Conservation (phyloP, 2,888 invertebrate species). For the Loripinus fragilis region DNA sequence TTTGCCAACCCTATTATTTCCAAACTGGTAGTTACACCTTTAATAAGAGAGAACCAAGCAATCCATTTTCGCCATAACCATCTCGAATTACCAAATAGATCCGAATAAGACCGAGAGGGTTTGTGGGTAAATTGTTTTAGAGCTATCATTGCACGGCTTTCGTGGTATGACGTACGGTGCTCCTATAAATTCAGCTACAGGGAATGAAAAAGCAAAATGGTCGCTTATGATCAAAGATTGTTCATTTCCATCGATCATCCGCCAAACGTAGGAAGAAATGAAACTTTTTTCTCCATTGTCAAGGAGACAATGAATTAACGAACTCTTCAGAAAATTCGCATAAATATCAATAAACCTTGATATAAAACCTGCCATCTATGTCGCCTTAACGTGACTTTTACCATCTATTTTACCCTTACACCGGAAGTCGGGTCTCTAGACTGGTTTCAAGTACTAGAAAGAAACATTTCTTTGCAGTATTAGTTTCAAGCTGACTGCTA, state of each 20-base stretch:
- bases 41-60: conserved; percentile 12
- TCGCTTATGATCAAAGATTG: not conserved
- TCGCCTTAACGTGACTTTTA: conserved; percentile 57
- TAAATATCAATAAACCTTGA: conserved; percentile 53
- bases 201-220: not conserved
- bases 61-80: conserved; percentile 14
- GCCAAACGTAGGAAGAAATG: not conserved
- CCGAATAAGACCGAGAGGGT: not conserved
- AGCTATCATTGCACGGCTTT: not conserved
- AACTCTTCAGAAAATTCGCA: conserved; percentile 43
- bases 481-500: not conserved
- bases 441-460: conserved; percentile 1
- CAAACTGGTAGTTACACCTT: conserved; percentile 17
- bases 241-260: conserved; percentile 13
- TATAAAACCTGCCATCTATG: conserved; percentile 29
- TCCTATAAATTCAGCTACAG: not conserved
- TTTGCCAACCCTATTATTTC: conserved; percentile 7
- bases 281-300: conserved; percentile 7
- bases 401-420: conserved; percentile 44
- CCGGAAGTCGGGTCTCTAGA: conserved; percentile 42
- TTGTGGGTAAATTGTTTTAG: conserved; percentile 1
- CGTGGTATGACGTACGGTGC: not conserved
- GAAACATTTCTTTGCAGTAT: conserved; percentile 1
- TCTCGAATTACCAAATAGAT: conserved; percentile 7
- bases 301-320: conserved; percentile 14